Base-by-base conservation (phyloP, 1,140 invertebrate species). In the Caenorhabditis latens region DNA sequence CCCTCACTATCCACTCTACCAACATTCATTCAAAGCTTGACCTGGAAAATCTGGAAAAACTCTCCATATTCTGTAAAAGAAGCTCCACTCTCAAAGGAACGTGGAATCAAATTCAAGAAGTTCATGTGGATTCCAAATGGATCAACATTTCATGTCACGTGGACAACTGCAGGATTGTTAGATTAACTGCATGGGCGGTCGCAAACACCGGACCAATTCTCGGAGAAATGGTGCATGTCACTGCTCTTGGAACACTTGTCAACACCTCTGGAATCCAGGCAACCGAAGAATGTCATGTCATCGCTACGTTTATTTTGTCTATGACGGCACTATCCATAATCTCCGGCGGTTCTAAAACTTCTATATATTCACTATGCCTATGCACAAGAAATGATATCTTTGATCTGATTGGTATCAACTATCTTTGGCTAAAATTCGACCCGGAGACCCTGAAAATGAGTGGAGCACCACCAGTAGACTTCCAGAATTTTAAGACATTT, bases 121-220 rank as follows among this genome's bases (percentile, higher is more conserved):
- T 48, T n/a, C 71, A 79, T 46, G 71, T 79, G 71, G 71, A 79
- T 50, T 79, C 71, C n/a, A 79, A 79, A 79, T 79, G 71, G 71
- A 48, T 79, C 46, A 79, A 79, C 19, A 79, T 50, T 19, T 79
- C 71, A 7, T 79, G 71, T n/a, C 71, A 50, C 7, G 71, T 79
- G n/a, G 71, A 50, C 4, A 4, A n/a, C 19, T 53, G 71, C 13
- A 46, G 46, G 2, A 2, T 79, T 1, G 21, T 79, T 11, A 43
- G n/a, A 14, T 8, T 79, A n/a, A 79, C 71, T 2, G 71, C 46
- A 24, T 79, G 71, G 71, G 71, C 71, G n/a, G 24, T 79, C 2
- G 32, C n/a, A 0, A 79, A 48, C 16, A 24, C 46, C 11, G 40
- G 71, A 11, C 46, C 71, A 4, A 79, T 79, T 42, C n/a, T 42